Conservation (phyloP, 2,888 invertebrate species). For the Hypolimnas misippus region DNA sequence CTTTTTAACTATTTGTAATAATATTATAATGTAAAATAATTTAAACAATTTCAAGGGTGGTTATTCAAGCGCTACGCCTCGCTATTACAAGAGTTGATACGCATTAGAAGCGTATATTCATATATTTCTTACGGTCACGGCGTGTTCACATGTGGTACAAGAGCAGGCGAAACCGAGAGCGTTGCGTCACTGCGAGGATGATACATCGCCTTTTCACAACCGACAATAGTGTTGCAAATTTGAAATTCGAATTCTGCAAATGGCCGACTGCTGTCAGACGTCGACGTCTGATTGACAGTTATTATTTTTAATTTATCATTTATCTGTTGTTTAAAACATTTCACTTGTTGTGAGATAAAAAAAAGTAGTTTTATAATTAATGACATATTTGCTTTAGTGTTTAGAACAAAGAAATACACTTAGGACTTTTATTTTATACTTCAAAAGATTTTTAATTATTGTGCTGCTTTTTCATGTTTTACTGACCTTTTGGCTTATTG, state of each 20-base stretch:
- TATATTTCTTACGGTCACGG: constrained; percentile 78
- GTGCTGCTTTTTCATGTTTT: not conserved
- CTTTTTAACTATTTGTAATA: not conserved
- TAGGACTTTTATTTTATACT: too few species aligned
- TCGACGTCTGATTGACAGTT: constrained; percentile 33
- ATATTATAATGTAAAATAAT: not conserved
- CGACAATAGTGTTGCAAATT: constrained; percentile 52
- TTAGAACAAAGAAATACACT: too few species aligned
- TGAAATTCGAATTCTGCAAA: constrained; percentile 47
- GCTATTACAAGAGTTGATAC: constrained; percentile 47
- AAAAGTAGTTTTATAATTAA: not conserved
- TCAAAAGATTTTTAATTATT: too few species aligned
- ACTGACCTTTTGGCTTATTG: constrained; percentile 92
- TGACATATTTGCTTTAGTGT: not conserved
- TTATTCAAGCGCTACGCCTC: constrained; percentile 31
- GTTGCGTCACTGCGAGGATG: constrained; percentile 72
- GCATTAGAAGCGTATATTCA: constrained; percentile 69
- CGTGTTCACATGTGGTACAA: constrained; percentile 76
- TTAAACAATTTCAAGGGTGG: constrained; percentile 25
- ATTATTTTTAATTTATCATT: constrained; percentile 27
- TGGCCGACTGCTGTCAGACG: constrained; percentile 32
- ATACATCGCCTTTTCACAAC: constrained; percentile 65
- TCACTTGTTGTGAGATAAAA: not conserved
- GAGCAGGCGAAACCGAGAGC: constrained; percentile 81
- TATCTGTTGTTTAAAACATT: not conserved